Percentiles rank a stretch among this genome's conserved stretches.
Conservation (phyloP, 37 sponge, comb jelly and placozoan genomes). For the Aplysina aerophoba region DNA sequence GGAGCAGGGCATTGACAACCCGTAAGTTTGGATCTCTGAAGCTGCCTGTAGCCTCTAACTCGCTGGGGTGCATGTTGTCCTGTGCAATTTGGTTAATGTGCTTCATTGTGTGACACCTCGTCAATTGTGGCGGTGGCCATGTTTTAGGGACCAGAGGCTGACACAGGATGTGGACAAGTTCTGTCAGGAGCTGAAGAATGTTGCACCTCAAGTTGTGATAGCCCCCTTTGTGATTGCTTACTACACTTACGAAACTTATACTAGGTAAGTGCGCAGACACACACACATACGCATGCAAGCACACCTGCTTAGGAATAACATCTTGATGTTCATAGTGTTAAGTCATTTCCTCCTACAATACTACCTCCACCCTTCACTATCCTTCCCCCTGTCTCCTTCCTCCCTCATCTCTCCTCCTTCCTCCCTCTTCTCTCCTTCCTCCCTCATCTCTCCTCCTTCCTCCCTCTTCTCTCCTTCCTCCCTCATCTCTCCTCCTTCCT, state of each 20-base stretch:
- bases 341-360: not conserved
- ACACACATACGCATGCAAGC: not conserved
- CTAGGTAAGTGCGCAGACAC: slow-evolving; percentile 45
- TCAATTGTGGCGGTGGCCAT: not conserved
- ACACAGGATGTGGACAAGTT: slow-evolving; percentile 91
- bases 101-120: too few species aligned
- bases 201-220: slow-evolving; percentile 70
- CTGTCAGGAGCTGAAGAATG: slow-evolving; percentile 64
- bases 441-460: not conserved
- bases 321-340: not conserved
- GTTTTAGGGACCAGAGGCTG: slow-evolving; percentile 86
- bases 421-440: too few species aligned
- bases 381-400: not conserved
- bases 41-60: not conserved
- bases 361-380: not conserved
- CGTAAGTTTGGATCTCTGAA: slow-evolving; percentile 49
- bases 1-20: slow-evolving; percentile 71
- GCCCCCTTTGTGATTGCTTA: slow-evolving; percentile 76
- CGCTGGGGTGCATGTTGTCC: not conserved
- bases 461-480: not conserved
- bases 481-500: not conserved
- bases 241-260: slow-evolving; percentile 80
- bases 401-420: too few species aligned
- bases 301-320: too few species aligned
- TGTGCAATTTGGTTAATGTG: not conserved